These are phyloP conservation scores for Tympanoctomys barrerae DNA, from an alignment of 2,797 vertebrate species.

Conservation along the genomic window DNA sequence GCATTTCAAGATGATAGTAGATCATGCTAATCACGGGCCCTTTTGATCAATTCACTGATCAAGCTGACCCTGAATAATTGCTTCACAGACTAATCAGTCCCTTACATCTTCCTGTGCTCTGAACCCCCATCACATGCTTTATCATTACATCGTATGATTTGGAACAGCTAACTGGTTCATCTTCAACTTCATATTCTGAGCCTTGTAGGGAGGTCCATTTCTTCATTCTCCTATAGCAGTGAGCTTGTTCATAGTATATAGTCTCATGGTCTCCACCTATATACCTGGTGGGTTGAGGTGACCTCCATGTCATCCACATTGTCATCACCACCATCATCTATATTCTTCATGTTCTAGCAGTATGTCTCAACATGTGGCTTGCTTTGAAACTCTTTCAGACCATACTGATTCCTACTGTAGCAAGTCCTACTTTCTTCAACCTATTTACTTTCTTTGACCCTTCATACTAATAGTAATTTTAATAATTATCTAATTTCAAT, in stretches of 20 bases:
- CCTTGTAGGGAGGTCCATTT: background rate
- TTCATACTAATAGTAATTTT: background rate
- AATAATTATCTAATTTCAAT: background rate
- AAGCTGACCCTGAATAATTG: background rate
- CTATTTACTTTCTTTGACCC: background rate
- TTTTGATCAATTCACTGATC: background rate
- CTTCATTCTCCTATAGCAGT: background rate
- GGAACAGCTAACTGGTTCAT: background rate
- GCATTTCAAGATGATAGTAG: constrained; percentile 37
- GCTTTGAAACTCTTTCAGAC: background rate
- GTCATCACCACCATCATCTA: background rate
- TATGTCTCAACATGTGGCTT: constrained; percentile 7
- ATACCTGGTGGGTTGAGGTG: background rate
- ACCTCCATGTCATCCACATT: background rate
- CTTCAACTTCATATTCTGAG: background rate
- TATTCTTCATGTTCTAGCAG: background rate
- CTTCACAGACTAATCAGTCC: background rate
- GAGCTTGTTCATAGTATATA: background rate
- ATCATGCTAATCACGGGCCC: background rate
- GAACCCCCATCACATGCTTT: background rate
- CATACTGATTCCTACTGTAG: background rate
- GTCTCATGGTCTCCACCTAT: background rate
- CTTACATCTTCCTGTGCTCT: constrained; percentile 26
- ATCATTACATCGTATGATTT: background rate
- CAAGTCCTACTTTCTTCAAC: background rate